Conservation (phyloP, 2,113 vertebrate genomes). For the Leptobrachium leishanense region DNA sequence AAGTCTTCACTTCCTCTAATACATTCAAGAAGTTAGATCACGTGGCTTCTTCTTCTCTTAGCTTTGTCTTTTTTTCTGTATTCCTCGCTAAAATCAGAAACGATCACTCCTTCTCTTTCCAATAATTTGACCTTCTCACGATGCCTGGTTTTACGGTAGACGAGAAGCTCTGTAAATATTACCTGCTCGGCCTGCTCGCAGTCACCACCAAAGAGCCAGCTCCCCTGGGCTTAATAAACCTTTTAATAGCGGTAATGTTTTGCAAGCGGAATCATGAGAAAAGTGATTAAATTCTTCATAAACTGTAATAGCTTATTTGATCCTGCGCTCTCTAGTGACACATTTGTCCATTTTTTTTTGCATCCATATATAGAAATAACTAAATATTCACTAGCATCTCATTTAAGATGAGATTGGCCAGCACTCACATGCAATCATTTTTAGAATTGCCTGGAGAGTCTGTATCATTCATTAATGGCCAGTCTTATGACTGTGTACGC, state of each 20-base stretch:
- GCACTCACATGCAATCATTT: conserved; percentile 57
- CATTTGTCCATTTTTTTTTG: conserved; percentile 62
- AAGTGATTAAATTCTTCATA: conserved; percentile 75
- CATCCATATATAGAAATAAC: conserved; percentile 66
- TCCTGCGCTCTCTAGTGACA: conserved; percentile 63
- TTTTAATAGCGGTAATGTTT: conserved; percentile 71
- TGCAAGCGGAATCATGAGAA: conserved; percentile 71
- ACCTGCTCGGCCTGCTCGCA: conserved; percentile 56
- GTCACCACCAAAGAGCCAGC: conserved; percentile 57
- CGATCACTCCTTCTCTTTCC: conserved; percentile 6
- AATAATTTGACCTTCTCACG: neutral
- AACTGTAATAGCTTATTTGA: conserved; percentile 81
- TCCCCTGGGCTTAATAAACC: conserved; percentile 69
- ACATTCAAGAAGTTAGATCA: no score
- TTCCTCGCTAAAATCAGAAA: neutral
- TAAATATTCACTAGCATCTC: conserved; percentile 56
- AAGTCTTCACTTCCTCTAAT: no score
- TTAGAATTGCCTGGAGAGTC: conserved; percentile 59
- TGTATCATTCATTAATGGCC: no score
- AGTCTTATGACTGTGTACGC: no score
- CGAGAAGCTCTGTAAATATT: conserved; percentile 50
- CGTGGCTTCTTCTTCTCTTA: no score
- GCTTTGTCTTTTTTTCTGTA: neutral
- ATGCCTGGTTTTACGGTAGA: conserved; percentile 44
- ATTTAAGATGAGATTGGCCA: conserved; percentile 56